Evolutionary conservation across 2,888 invertebrate species (phyloP).

Genomic region (Nomada fucata): DNA sequence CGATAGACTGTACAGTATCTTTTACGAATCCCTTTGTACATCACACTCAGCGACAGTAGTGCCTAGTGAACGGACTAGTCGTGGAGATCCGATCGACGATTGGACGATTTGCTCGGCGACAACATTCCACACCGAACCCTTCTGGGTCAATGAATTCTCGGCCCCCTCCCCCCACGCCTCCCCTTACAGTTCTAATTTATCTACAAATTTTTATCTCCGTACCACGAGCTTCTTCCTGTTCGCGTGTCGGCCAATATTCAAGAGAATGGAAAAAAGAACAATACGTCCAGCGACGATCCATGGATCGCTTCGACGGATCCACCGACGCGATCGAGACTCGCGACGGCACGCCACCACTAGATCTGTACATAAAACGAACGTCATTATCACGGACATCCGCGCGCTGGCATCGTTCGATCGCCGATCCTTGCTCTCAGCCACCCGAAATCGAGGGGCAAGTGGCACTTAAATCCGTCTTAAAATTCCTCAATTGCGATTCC

Average conservation of each 20-base stretch:
- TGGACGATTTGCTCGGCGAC: constrained; percentile 7
- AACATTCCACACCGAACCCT: background rate
- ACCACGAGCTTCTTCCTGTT: background rate
- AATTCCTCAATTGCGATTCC: constrained; percentile 69
- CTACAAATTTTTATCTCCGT: background rate
- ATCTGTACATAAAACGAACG: constrained; percentile 46
- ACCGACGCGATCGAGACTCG: constrained; percentile 35
- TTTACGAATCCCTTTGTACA: constrained; percentile 66
- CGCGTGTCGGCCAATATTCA: background rate
- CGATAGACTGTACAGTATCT: constrained; percentile 68
- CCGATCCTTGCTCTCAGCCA: constrained; percentile 54
- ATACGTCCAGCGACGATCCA: background rate
- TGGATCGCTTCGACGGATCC: constrained; percentile 1
- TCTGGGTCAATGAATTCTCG: too few species aligned
- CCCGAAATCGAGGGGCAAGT: constrained; percentile 68
- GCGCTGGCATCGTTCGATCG: constrained; percentile 40
- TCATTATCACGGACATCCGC: constrained; percentile 24
- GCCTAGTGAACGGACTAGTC: constrained; percentile 52
- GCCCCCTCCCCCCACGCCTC: too few species aligned
- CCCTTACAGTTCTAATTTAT: background rate
- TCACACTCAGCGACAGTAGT: constrained; percentile 59
- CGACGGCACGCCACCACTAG: constrained; percentile 6
- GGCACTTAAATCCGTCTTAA: constrained; percentile 76
- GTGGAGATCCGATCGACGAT: constrained; percentile 7
- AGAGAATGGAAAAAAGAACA: too few species aligned